Conservation (phyloP, 2,888 invertebrate species). For the Diploptera punctata region DNA sequence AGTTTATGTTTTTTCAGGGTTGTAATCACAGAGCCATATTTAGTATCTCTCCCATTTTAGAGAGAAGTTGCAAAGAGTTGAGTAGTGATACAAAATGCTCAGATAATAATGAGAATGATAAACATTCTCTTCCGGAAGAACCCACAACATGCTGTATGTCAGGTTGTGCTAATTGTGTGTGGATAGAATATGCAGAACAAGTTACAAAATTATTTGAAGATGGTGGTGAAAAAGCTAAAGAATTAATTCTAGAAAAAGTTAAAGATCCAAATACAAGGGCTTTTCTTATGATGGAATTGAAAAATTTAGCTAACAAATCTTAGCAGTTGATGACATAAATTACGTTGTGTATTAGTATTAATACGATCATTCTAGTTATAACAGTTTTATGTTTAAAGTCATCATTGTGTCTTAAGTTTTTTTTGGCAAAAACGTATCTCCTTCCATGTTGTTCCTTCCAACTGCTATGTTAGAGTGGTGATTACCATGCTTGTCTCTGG, state of each 20-base stretch:
- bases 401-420: no score
- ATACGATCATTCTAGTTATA: no score
- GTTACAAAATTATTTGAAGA: conserved; percentile 67
- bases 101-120: not conserved
- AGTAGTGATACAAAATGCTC: not conserved
- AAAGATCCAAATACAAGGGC: conserved; percentile 83
- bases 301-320: conserved; percentile 45
- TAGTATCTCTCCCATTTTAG: no score
- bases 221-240: conserved; percentile 71
- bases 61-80: not conserved
- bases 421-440: no score
- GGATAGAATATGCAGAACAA: conserved; percentile 88
- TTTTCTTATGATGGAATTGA: conserved; percentile 80
- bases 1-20: no score
- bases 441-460: no score
- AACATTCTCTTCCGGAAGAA: conserved; percentile 60
- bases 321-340: no score
- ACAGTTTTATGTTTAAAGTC: no score
- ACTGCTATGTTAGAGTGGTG: no score
- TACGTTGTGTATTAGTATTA: no score
- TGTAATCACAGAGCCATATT: no score
- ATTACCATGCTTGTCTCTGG: no score
- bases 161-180: conserved; percentile 93
- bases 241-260: conserved; percentile 75
- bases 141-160: conserved; percentile 92